Conservation (phyloP, 2,113 vertebrate species). For the Poicephalus gulielmi region DNA sequence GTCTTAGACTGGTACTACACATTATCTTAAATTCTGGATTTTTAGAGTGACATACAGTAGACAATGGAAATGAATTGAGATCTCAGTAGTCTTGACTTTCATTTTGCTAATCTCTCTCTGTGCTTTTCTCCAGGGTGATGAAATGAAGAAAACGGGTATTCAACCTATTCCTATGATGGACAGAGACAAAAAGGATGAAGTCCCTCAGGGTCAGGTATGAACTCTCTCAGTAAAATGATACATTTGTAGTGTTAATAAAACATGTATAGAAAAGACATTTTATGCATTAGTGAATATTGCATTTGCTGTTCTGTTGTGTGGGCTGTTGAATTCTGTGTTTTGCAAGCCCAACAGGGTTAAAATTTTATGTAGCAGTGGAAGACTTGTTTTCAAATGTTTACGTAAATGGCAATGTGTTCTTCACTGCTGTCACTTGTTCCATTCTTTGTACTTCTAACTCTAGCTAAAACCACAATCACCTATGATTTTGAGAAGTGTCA, state of each 20-base stretch:
- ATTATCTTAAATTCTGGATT: neutral
- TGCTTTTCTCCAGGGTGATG: conserved; percentile 84
- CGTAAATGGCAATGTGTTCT: neutral
- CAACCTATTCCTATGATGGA: conserved; percentile 99
- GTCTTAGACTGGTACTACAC: neutral
- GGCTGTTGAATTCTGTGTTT: neutral
- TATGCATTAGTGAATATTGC: neutral
- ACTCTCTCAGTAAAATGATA: neutral
- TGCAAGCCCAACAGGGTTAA: neutral
- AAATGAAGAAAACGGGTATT: conserved; percentile 98
- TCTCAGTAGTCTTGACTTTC: neutral
- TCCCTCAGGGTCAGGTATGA: conserved; percentile 94
- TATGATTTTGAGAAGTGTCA: neutral
- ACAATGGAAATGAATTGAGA: neutral
- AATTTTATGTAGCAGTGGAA: neutral
- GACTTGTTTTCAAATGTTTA: neutral
- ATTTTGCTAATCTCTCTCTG: neutral
- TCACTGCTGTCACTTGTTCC: neutral
- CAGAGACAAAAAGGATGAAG: conserved; percentile 93
- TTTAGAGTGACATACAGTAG: neutral
- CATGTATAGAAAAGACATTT: neutral
- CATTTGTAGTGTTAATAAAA: neutral
- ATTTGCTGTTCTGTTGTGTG: neutral
- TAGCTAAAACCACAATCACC: neutral
- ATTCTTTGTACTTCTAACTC: neutral